A percentile compares a stretch with the other conserved stretches of the same genome.
Evolutionary conservation across 2,888 invertebrate species (phyloP).

Genomic region (Platycnemis pennipes): DNA sequence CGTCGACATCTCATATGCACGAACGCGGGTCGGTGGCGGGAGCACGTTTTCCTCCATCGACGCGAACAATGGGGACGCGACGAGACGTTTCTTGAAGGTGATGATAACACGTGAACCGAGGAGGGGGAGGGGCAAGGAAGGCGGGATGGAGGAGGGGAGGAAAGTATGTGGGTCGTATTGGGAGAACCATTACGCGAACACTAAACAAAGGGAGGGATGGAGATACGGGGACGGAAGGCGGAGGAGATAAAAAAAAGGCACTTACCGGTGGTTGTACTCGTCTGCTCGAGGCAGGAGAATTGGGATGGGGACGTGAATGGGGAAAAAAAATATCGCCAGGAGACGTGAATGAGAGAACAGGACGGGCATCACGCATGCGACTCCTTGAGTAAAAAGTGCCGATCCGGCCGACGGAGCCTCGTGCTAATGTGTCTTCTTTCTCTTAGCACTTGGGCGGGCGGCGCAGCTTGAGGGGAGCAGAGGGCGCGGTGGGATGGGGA

Average conservation of each 20-base stretch:
- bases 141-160: neutral
- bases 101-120: neutral
- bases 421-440: constrained; percentile 10
- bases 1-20: neutral
- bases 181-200: constrained; percentile 41
- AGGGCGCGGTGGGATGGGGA: neutral
- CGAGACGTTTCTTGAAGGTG: neutral
- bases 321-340: neutral
- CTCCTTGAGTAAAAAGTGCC: neutral
- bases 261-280: neutral
- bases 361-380: constrained; percentile 2
- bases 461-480: neutral
- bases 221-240: neutral
- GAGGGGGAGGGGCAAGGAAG: neutral
- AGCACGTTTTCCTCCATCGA: neutral
- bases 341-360: constrained; percentile 22
- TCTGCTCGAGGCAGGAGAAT: neutral
- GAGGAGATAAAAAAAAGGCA: neutral
- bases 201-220: neutral
- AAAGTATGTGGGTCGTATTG: constrained; percentile 7
- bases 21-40: neutral
- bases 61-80: constrained; percentile 12
- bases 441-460: neutral
- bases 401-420: neutral
- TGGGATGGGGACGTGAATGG: neutral